Evolutionary conservation across 2,113 vertebrate species (phyloP).

Genomic region (Tragelaphus scriptus): DNA sequence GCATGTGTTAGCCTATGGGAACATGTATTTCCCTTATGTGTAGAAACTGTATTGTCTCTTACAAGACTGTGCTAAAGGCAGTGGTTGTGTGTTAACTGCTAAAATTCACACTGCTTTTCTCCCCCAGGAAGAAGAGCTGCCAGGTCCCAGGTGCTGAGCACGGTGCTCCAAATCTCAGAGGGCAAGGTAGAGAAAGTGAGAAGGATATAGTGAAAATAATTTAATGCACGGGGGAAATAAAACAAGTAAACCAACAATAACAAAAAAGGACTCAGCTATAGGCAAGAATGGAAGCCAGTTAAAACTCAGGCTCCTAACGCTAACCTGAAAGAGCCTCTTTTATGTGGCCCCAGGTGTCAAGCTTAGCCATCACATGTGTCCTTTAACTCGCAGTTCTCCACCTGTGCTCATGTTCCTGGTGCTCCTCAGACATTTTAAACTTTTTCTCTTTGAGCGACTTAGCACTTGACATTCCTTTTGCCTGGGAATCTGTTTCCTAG

Average conservation of each 20-base stretch:
- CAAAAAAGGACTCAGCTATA: background rate
- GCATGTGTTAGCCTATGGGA: background rate
- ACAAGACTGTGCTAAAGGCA: background rate
- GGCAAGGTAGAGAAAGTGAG: background rate
- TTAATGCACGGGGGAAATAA: background rate
- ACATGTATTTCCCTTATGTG: background rate
- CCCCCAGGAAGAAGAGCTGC: background rate
- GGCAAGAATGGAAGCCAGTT: background rate
- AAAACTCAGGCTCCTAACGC: background rate
- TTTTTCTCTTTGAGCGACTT: background rate
- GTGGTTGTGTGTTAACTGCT: background rate
- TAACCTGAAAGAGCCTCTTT: background rate
- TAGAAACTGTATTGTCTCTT: background rate
- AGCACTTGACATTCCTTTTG: background rate
- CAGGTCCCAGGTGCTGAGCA: background rate
- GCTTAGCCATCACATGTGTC: too few relatives aligned
- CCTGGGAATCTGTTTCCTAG: background rate
- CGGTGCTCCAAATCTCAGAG: background rate
- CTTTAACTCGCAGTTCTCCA: background rate
- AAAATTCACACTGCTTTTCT: background rate
- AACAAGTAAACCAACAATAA: background rate
- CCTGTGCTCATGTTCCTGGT: fast-evolving
- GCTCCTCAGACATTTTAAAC: background rate
- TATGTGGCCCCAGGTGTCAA: background rate
- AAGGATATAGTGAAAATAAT: background rate